Percentiles rank a stretch among this genome's conserved stretches.
Conservation (phyloP, 2,797 vertebrate species). For the Triplophysa bombifrons region DNA sequence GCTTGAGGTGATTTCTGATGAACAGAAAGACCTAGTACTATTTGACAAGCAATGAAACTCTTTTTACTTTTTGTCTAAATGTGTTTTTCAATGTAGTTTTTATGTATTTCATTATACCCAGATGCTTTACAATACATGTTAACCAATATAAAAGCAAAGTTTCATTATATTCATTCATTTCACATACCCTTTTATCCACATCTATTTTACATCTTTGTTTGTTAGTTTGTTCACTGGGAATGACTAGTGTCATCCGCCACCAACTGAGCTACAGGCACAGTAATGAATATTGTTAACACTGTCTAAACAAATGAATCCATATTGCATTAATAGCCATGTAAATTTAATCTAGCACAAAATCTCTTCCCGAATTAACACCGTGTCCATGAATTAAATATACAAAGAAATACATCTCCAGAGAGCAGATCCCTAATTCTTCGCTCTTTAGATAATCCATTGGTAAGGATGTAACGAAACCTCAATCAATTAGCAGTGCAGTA, state of each 20-base stretch:
- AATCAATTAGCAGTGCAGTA: not conserved
- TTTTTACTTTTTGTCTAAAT: no score
- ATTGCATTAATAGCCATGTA: not conserved
- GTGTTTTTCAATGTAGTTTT: no score
- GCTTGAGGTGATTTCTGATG: no score
- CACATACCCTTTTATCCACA: no score
- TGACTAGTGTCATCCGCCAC: not conserved
- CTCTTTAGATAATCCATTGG: constrained; percentile 3
- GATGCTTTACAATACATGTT: no score
- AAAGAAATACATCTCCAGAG: not conserved
- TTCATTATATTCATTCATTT: no score
- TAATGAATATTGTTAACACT: not conserved
- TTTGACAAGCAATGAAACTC: no score
- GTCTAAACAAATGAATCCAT: not conserved
- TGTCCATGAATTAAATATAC: not conserved
- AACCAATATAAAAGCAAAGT: no score
- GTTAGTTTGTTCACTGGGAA: not conserved
- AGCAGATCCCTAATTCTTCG: not conserved
- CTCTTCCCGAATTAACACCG: not conserved
- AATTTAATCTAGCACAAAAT: not conserved
- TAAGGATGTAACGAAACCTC: not conserved
- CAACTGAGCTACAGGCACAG: not conserved
- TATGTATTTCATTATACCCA: no score
- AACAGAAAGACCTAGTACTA: no score
- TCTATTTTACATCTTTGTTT: no score